Conservation (phyloP, 2,797 vertebrate species). For the Manis javanica region DNA sequence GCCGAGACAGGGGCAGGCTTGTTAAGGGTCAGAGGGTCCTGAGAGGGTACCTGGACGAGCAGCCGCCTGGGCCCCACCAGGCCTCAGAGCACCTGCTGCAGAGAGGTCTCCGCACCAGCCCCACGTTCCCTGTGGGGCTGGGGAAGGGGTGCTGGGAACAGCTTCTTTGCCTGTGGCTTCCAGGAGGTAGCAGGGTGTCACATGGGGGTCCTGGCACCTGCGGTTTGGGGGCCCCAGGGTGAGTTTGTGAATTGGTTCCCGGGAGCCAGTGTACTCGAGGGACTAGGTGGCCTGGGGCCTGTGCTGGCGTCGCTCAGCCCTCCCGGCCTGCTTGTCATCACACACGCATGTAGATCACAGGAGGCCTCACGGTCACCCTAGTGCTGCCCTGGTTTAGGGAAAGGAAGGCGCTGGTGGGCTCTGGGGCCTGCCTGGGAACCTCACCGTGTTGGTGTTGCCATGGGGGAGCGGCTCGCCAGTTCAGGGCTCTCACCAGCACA, state of each 20-base stretch:
- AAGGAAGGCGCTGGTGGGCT: background rate
- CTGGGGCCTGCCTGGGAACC: background rate
- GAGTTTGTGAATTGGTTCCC: fast-evolving
- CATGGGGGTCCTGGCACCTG: background rate
- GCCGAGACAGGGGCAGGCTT: fast-evolving
- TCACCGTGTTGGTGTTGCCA: fast-evolving
- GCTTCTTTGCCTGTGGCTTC: background rate
- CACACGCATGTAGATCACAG: too few species aligned
- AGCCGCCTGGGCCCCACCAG: background rate
- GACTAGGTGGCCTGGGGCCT: background rate
- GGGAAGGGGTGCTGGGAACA: too few species aligned
- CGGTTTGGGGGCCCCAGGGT: background rate
- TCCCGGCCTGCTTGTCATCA: background rate
- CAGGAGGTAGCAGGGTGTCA: background rate
- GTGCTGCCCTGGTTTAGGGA: background rate
- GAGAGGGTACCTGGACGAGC: background rate
- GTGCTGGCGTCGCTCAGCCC: background rate
- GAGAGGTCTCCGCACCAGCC: background rate
- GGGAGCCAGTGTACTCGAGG: background rate
- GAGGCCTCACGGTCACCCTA: background rate
- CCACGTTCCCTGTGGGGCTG: background rate
- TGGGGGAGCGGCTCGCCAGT: fast-evolving
- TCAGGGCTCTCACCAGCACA: too few species aligned
- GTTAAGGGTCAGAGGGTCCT: fast-evolving
- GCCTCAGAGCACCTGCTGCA: background rate